Evolutionary conservation across 2,113 vertebrate species (phyloP).

Genomic region (Chloropsis cyanopogon): DNA sequence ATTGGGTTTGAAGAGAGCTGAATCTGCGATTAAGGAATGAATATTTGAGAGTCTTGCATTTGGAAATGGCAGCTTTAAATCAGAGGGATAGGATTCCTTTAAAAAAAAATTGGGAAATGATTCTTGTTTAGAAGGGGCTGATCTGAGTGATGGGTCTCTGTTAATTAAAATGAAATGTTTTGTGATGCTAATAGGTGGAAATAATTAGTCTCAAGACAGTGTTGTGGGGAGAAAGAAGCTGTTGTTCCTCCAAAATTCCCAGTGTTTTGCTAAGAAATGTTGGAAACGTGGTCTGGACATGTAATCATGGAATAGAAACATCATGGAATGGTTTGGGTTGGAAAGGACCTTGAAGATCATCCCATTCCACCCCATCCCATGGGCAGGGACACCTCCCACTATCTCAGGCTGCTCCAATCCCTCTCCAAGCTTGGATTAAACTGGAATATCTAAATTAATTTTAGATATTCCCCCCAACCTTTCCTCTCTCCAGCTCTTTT

Average conservation of each 20-base stretch:
- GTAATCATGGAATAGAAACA: background rate
- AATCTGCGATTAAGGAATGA: background rate
- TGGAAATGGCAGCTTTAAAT: background rate
- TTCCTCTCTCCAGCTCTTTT: background rate
- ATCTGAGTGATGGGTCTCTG: background rate
- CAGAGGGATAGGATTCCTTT: background rate
- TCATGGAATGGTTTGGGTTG: background rate
- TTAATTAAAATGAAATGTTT: background rate
- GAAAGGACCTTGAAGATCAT: too few relatives aligned
- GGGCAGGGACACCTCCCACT: background rate
- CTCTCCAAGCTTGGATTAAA: background rate
- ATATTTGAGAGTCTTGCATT: background rate
- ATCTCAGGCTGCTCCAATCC: background rate
- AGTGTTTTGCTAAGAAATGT: background rate
- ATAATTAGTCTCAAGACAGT: background rate
- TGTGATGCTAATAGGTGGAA: background rate
- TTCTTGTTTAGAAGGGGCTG: background rate
- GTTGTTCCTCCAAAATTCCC: background rate
- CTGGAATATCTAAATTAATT: background rate
- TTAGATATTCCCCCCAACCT: too few relatives aligned
- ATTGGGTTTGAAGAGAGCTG: background rate
- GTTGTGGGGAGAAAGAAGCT: background rate
- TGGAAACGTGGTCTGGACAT: background rate
- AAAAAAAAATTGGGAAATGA: accelerated
- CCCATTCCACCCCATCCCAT: background rate